Base-by-base conservation (phyloP, 2,888 invertebrate genomes). In the Chalcis sispes region DNA sequence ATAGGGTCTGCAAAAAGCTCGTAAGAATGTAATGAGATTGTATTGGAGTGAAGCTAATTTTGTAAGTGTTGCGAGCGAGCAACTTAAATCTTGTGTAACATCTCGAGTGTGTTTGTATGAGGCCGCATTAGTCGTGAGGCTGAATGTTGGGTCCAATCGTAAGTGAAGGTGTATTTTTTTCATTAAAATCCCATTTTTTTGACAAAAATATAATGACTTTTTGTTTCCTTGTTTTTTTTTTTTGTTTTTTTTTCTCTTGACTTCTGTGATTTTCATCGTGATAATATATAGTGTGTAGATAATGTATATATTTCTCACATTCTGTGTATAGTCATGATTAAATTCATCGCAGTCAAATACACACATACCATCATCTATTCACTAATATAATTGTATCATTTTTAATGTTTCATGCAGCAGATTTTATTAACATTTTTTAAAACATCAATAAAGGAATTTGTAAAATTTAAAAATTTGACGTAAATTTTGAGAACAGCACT, bases 11-110 rank as follows among this genome's bases (percentile, higher is more conserved):
- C 66, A 62, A 59, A 79, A 81, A 66, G 56, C 79, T 80, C 81
- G 85, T 83, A 85, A 84, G 83, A 84, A 85, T 84, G 85, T 84
- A 84, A 85, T 82, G 83, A 85, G 83, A 74, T 79, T 79, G 74
- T 79, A 77, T 54, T 58, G 59, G 69, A 72, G 62, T 62, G 70
- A 36, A 50, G 27, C 32, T 50, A 59, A 59, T 56, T 72, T 77
- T 73, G 40, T 74, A 74, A 52, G 54, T 70, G 70, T 65, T 74
- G 74, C 71, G 42, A 74, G 66, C 61, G 66, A 67, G 67, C 75
- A 58, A 64, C 54, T 52, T 64, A 66, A 40, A 50, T 66, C 61
- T 48, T 73, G 77, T 70, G 61, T 73, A 72, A 70, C 70, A 74
- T 69, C 74, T 74, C 46, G 59, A 70, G 59, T 72, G 58, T 67